These are phyloP conservation scores for Cervus canadensis DNA, from an alignment of 2,113 vertebrate species.

Conservation along the genomic window DNA sequence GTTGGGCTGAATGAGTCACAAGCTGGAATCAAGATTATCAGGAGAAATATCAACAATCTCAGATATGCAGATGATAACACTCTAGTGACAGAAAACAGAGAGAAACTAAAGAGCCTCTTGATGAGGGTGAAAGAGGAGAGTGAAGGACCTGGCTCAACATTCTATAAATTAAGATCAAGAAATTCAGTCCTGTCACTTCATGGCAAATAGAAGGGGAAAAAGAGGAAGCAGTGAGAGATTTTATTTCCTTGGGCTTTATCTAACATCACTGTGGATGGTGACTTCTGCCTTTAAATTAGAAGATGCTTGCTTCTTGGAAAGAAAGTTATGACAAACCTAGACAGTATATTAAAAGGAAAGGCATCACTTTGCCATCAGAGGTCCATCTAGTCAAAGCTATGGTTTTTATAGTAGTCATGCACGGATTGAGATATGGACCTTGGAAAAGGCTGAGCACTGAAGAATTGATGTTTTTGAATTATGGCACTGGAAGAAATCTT, in stretches of 20 bases:
- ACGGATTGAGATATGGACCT: neutral
- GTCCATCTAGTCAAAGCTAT: neutral
- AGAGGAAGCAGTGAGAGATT: neutral
- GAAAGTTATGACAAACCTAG: neutral
- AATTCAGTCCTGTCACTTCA: neutral
- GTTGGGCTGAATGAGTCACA: neutral
- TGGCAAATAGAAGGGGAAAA: neutral
- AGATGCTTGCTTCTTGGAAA: neutral
- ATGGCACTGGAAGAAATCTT: neutral
- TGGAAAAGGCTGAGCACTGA: neutral
- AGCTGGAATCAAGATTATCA: neutral
- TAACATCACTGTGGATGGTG: neutral
- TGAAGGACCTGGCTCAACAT: neutral
- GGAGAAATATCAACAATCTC: neutral
- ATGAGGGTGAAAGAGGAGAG: neutral
- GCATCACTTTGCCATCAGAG: neutral
- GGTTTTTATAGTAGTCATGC: neutral
- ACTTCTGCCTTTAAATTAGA: neutral
- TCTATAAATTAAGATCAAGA: neutral
- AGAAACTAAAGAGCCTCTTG: neutral
- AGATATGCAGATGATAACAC: neutral
- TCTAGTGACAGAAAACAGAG: neutral
- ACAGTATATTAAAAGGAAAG: neutral
- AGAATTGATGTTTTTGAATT: neutral
- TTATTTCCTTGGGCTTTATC: neutral